Percentiles rank a stretch among this genome's conserved stretches.
Evolutionary conservation across 2,113 vertebrate species (phyloP).

Genomic region (Numida meleagris): DNA sequence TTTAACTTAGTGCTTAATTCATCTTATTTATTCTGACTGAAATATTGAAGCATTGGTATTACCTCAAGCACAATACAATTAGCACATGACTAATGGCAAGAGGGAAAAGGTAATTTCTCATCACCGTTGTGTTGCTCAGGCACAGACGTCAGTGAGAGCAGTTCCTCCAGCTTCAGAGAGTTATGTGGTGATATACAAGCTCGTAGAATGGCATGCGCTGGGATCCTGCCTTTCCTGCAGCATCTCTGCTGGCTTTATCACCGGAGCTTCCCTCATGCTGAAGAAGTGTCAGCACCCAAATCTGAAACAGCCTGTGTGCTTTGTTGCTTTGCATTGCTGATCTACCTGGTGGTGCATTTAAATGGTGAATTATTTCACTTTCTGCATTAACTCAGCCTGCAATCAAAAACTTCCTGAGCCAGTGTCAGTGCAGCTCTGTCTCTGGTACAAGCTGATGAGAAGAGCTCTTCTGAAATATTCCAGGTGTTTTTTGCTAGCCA

Average conservation of each 20-base stretch:
- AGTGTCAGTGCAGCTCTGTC: background rate
- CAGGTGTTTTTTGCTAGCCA: background rate
- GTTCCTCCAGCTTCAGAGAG: background rate
- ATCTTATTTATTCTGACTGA: background rate
- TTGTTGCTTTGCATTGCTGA: background rate
- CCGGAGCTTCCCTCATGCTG: background rate
- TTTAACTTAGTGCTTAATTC: background rate
- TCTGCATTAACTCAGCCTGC: background rate
- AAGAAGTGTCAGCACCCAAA: background rate
- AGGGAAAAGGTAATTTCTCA: background rate
- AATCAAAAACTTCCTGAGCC: background rate
- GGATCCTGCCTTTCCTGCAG: accelerated
- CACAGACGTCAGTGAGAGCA: background rate
- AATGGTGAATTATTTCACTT: background rate
- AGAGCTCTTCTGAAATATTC: background rate
- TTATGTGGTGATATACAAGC: background rate
- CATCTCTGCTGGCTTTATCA: background rate
- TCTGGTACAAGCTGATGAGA: background rate
- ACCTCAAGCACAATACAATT: background rate
- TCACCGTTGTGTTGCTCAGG: background rate
- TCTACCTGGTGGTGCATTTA: background rate
- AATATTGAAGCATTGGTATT: background rate
- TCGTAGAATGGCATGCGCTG: accelerated
- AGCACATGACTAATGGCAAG: background rate
- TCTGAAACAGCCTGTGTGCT: background rate